A percentile compares a stretch with the other conserved stretches of the same genome.
These are phyloP conservation scores for Plemyria rubiginata DNA, from an alignment of 2,888 invertebrate species.

Conservation along the genomic window DNA sequence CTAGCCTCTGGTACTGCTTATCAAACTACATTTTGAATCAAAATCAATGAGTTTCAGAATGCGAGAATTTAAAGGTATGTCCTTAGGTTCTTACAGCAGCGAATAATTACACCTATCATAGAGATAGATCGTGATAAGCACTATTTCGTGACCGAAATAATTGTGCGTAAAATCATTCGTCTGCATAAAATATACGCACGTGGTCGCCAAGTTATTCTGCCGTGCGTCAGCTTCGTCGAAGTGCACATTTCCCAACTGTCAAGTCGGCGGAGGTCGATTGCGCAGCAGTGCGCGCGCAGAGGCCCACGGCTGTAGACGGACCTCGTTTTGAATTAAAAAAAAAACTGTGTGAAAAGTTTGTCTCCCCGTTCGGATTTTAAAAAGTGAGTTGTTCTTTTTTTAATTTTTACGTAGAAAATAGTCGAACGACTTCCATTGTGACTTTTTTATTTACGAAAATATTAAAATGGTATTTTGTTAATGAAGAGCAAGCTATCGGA, in stretches of 20 bases:
- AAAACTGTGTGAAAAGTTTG: conserved; percentile 43
- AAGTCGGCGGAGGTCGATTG: conserved; percentile 45
- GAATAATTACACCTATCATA: too few species aligned
- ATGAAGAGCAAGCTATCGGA: neutral
- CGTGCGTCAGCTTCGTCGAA: conserved; percentile 38
- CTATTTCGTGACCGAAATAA: neutral
- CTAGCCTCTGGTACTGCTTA: too few species aligned
- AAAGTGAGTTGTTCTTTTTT: conserved; percentile 42
- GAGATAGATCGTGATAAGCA: too few species aligned
- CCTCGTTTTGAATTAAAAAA: conserved; percentile 32
- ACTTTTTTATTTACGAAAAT: too few species aligned
- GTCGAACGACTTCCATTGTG: too few species aligned
- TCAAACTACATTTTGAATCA: too few species aligned
- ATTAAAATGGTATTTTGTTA: neutral
- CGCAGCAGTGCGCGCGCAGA: conserved; percentile 56
- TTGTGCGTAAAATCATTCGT: neutral
- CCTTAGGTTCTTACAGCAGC: too few species aligned
- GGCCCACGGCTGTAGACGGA: conserved; percentile 49
- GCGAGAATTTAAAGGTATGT: too few species aligned
- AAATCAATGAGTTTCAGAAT: too few species aligned
- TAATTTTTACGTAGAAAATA: too few species aligned
- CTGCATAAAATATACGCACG: conserved; percentile 8
- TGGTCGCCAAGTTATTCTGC: conserved; percentile 9
- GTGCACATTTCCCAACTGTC: conserved; percentile 65
- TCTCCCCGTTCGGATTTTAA: conserved; percentile 41